Percentiles rank a stretch among this genome's conserved stretches.
Evolutionary conservation across 2,113 vertebrate genomes (phyloP).

Genomic region (Capricornis sumatraensis): DNA sequence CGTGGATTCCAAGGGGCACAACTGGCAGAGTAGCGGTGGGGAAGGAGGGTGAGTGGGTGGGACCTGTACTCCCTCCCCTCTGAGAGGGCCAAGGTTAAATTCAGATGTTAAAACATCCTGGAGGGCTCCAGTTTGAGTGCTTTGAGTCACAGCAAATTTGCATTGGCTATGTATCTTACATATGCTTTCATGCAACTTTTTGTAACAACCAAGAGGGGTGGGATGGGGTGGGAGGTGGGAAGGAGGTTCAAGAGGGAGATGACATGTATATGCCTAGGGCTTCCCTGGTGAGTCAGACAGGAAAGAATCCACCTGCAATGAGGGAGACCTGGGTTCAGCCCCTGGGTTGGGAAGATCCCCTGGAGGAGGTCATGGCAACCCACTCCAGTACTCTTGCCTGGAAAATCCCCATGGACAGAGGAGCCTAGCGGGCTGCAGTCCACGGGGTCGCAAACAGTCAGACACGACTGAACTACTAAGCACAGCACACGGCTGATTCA

Average conservation of each 20-base stretch:
- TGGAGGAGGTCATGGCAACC: neutral
- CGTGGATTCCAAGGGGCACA: neutral
- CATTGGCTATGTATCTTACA: neutral
- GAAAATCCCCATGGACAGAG: neutral
- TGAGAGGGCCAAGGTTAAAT: neutral
- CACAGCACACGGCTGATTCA: neutral
- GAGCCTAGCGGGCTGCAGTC: neutral
- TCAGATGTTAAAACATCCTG: neutral
- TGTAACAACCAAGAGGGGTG: neutral
- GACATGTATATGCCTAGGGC: neutral
- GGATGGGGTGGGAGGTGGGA: neutral
- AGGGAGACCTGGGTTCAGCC: neutral
- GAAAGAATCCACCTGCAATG: neutral
- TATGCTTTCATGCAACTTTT: neutral
- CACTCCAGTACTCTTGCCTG: neutral
- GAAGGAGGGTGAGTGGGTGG: neutral
- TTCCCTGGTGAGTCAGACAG: neutral
- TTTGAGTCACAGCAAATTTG: neutral
- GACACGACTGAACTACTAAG: neutral
- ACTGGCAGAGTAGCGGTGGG: rapidly evolving
- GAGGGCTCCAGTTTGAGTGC: neutral
- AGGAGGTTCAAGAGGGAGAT: neutral
- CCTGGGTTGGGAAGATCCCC: neutral
- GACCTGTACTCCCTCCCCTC: neutral
- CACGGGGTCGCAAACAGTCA: neutral